phyloP scores from a whole-genome alignment of 2,888 invertebrate species.

The Parnassius mnemosyne region DNA sequence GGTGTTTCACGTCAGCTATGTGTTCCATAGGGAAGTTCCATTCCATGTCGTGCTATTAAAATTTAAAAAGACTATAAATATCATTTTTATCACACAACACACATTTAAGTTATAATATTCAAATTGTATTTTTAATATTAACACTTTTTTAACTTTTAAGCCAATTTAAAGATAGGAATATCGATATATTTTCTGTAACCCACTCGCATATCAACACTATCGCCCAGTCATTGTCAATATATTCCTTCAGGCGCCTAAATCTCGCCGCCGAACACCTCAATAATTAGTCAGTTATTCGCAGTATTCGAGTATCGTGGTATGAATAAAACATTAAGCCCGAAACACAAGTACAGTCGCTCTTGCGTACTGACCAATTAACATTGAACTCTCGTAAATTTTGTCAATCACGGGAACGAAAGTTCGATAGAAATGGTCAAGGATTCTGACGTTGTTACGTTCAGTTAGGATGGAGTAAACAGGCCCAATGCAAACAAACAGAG shows the following conservation, averaged over 20 bases:
- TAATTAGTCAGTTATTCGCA: conserved; percentile 73
- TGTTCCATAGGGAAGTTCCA: too few species aligned
- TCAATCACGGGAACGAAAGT: conserved; percentile 1
- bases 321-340: conserved; percentile 73
- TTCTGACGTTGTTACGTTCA: conserved; percentile 12
- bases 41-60: too few species aligned
- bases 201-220: conserved; percentile 6
- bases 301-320: conserved; percentile 63
- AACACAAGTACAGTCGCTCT: conserved; percentile 57
- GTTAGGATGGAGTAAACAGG: conserved; percentile 49
- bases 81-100: too few species aligned
- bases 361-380: conserved; percentile 38
- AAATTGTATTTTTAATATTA: too few species aligned
- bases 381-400: conserved; percentile 32
- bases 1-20: too few species aligned
- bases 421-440: conserved; percentile 8
- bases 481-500: conserved; percentile 43
- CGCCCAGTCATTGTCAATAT: conserved; percentile 34
- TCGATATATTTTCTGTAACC: conserved; percentile 17
- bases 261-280: conserved; percentile 62
- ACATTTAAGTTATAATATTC: too few species aligned
- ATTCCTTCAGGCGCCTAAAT: conserved; percentile 45
- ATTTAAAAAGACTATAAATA: too few species aligned
- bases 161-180: neutral
- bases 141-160: too few species aligned